A percentile compares a stretch with the other conserved stretches of the same genome.
Evolutionary conservation across 2,888 invertebrate species (phyloP).

Genomic region (Scaptomyza parva): DNA sequence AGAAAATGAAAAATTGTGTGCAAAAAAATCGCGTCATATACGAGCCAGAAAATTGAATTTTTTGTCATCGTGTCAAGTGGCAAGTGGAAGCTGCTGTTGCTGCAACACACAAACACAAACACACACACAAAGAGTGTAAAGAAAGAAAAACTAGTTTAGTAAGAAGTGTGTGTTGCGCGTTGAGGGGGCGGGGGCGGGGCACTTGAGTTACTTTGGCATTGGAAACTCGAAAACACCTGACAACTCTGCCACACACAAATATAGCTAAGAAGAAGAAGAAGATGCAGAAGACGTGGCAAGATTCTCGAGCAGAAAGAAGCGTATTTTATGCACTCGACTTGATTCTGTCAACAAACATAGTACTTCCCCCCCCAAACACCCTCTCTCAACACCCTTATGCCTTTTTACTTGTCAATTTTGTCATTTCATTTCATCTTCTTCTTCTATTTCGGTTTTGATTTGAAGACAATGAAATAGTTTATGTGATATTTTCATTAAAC

Average conservation of each 20-base stretch:
- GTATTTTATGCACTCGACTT: conserved; percentile 57
- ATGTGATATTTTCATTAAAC: too few species aligned
- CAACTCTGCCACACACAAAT: conserved; percentile 21
- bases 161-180: too few species aligned
- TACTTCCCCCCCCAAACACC: too few species aligned
- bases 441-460: too few species aligned
- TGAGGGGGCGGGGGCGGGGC: too few species aligned
- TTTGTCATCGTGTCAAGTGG: conserved; percentile 68
- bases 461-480: too few species aligned
- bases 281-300: not conserved
- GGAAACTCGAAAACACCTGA: conserved; percentile 50
- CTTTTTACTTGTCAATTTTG: too few species aligned
- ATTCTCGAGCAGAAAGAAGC: not conserved
- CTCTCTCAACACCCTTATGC: too few species aligned
- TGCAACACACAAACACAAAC: conserved; percentile 15
- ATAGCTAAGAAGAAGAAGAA: not conserved
- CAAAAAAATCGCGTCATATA: conserved; percentile 51
- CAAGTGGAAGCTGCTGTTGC: too few species aligned
- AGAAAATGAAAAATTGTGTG: conserved; percentile 56
- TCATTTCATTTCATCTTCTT: too few species aligned
- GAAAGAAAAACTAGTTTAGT: not conserved
- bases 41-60: conserved; percentile 73
- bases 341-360: too few species aligned
- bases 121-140: not conserved
- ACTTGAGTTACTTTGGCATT: conserved; percentile 34